phyloP scores from a whole-genome alignment of 2,888 invertebrate genomes.

The Ramazzottius varieornatus region DNA sequence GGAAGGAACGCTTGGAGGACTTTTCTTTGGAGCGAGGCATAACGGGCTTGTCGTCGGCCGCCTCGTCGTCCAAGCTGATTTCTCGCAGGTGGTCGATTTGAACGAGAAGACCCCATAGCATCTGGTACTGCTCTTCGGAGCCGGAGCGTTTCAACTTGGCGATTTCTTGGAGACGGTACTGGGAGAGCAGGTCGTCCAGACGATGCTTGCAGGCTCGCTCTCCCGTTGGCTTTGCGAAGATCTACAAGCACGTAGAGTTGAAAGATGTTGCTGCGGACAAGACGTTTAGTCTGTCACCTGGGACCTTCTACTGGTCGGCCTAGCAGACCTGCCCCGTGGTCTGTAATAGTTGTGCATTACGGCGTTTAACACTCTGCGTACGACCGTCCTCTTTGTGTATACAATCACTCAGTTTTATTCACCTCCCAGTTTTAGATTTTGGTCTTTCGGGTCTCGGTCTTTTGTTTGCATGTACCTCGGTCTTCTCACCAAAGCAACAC shows the following conservation, averaged over 20 bases:
- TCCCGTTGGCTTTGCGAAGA: neutral
- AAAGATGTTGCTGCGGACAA: neutral
- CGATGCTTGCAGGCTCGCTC: neutral
- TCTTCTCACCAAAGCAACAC: too few species aligned
- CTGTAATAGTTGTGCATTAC: too few species aligned
- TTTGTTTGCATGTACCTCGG: too few species aligned
- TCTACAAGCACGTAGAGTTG: neutral
- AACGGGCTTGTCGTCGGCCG: neutral
- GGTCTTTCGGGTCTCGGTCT: too few species aligned
- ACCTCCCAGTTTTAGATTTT: too few species aligned
- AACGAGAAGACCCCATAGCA: neutral
- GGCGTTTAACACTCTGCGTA: too few species aligned
- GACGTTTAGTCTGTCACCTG: too few species aligned
- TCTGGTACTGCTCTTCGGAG: neutral
- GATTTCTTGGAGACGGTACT: neutral
- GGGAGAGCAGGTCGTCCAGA: neutral
- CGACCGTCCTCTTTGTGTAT: too few species aligned
- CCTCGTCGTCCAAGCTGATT: neutral
- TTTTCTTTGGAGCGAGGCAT: too few species aligned
- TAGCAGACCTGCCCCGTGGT: too few species aligned
- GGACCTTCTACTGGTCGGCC: too few species aligned
- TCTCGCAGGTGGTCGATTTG: neutral
- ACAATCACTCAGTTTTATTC: too few species aligned
- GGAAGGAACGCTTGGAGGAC: constrained; percentile 1
- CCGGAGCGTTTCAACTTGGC: neutral